A percentile compares a stretch with the other conserved stretches of the same genome.
phyloP scores from a whole-genome alignment of 1,140 invertebrate species.

The Microplitis mediator region DNA sequence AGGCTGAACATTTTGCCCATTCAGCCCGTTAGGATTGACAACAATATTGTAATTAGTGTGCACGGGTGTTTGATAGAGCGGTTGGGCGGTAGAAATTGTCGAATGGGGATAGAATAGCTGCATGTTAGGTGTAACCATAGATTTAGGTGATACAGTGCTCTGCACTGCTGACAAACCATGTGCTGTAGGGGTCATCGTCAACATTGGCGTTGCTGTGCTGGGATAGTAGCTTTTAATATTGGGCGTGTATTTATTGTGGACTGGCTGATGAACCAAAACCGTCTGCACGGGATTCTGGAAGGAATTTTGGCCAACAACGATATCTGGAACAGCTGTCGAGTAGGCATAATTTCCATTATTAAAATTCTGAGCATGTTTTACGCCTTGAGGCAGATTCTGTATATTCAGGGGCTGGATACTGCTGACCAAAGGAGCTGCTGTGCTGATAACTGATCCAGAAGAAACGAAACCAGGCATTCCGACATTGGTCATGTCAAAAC shows the following conservation, averaged over 20 bases:
- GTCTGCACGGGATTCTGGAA: conserved; percentile 50
- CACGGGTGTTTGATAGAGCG: conserved; percentile 40
- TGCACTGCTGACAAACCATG: conserved; percentile 29
- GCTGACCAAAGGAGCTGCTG: conserved; percentile 44
- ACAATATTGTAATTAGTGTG: conserved; percentile 39
- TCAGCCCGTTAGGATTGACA: conserved; percentile 41
- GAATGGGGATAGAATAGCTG: conserved; percentile 41
- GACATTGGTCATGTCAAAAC: conserved; percentile 55
- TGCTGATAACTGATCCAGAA: conserved; percentile 41
- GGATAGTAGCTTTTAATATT: conserved; percentile 40
- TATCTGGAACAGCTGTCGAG: conserved; percentile 45
- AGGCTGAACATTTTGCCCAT: conserved; percentile 38
- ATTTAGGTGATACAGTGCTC: conserved; percentile 34
- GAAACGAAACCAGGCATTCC: conserved; percentile 46
- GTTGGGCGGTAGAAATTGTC: conserved; percentile 45
- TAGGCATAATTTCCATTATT: conserved; percentile 23
- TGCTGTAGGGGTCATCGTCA: conserved; percentile 38
- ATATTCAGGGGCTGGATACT: conserved; percentile 30
- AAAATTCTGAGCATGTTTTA: conserved; percentile 19
- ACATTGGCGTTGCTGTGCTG: conserved; percentile 51
- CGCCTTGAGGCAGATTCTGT: not conserved
- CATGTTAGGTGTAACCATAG: conserved; percentile 4
- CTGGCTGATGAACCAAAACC: conserved; percentile 41
- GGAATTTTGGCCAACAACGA: conserved; percentile 54
- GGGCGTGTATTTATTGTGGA: conserved; percentile 35